phyloP scores from a whole-genome alignment of 2,113 vertebrate species.

The Zootoca vivipara region DNA sequence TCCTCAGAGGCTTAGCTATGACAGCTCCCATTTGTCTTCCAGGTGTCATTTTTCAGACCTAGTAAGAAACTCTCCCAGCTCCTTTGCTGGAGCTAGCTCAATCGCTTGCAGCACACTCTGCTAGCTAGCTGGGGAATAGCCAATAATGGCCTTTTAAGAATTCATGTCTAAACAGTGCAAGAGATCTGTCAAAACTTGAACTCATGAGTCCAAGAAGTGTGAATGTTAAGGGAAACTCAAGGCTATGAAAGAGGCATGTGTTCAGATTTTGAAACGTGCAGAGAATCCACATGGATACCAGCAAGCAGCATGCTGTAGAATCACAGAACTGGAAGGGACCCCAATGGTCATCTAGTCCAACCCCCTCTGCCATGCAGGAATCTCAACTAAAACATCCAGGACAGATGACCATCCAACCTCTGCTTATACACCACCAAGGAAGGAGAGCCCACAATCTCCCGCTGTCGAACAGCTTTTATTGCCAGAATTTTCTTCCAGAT shows the following conservation, averaged over 20 bases:
- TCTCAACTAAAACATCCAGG: no score
- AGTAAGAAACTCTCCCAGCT: slow-evolving; percentile 18
- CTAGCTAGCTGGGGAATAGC: slow-evolving; percentile 10
- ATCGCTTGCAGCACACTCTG: neutral
- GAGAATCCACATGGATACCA: neutral
- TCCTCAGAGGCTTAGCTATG: slow-evolving; percentile 21
- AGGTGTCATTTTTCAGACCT: slow-evolving; percentile 28
- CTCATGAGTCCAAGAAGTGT: neutral
- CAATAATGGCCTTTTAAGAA: slow-evolving; percentile 40
- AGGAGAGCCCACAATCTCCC: no score
- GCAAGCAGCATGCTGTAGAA: no score
- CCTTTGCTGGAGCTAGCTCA: slow-evolving; percentile 23
- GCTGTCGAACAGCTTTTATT: no score
- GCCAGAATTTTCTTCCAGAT: no score
- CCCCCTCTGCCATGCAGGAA: no score
- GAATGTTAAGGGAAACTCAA: slow-evolving; percentile 2
- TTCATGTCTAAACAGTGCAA: slow-evolving; percentile 26
- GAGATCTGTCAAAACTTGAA: slow-evolving; percentile 14
- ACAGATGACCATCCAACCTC: no score
- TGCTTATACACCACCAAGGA: no score
- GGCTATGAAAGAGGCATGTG: neutral
- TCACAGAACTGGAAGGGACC: no score
- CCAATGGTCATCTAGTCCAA: no score
- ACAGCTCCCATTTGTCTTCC: slow-evolving; percentile 28
- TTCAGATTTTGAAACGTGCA: neutral